Evolutionary conservation across 37 sponge, comb jelly and placozoan species (phyloP), one percentile per base, ranked within the genome.

Genomic region (Ephydatia muelleri): DNA sequence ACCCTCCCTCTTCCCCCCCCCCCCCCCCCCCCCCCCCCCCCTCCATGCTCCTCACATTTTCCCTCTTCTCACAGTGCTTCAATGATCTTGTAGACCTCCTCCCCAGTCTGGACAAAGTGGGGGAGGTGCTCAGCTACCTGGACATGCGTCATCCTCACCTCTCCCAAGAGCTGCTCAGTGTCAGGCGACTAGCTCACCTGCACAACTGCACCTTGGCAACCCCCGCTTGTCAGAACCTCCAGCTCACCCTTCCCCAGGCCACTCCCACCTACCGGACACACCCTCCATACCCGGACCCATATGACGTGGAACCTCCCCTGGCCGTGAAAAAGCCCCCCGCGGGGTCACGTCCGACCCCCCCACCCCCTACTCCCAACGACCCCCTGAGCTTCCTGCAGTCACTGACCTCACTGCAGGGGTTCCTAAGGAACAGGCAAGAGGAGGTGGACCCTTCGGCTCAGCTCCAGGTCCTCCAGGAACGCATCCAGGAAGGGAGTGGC

Each of bases 231-330:
- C 74, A 73, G 36, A 73, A 25, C 30, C 36, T 0, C 4, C 27
- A 47, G 5, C 70, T 85, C 28, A 49, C 71, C 40, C 49, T 72
- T 8, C 79, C 88, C 68, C 81, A 64, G 28, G 82, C 72, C 33
- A 47, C 26, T n/a, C 11, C 16, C 0, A 22, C 39, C 8, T 80
- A 43, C 66, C 12, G 34, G 25, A 49, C 49, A 28, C 34, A 71
- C 21, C 65, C 83, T 2, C 89, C 89, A 9, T 83, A 71, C 70
- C 73, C 79, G 2, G 89, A 88, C 27, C 87, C 87, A 47, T 85
- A 72, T 32, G 64, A 83, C 49, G 23, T 66, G n/a, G 85, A 85
- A n/a, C 30, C 40, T 34, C 48, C 48, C 6, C 39, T 30, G 2
- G 31, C 36, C 34, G 49, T 77, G 14, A 57, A 77, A 34, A 37